Conservation (phyloP, 2,797 vertebrate species). For the Triplophysa bombifrons region DNA sequence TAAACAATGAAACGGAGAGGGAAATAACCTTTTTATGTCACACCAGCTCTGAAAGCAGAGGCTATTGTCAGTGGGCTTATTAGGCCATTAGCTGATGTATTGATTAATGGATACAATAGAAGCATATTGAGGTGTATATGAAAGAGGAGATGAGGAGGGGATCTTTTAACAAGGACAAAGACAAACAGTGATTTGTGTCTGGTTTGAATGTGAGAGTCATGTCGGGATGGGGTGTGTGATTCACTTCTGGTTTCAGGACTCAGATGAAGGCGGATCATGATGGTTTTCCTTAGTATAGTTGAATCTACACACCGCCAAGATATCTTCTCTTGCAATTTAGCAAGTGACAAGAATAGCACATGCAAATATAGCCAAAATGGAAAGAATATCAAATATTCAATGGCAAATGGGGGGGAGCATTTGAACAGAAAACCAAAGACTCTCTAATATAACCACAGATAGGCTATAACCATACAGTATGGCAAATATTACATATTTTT, state of each 20-base stretch:
- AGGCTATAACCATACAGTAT: too few species aligned
- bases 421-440: background rate
- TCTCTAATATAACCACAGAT: too few species aligned
- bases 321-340: conserved; percentile 8
- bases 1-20: conserved; percentile 21
- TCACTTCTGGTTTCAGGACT: background rate
- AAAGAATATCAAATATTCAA: background rate
- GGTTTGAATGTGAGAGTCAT: conserved; percentile 12
- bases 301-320: background rate
- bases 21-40: conserved; percentile 21
- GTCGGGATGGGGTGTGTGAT: background rate
- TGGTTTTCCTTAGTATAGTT: background rate
- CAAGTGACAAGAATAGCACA: background rate
- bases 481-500: too few species aligned
- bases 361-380: too few species aligned
- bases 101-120: conserved; percentile 28
- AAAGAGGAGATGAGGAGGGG: background rate
- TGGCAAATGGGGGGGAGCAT: background rate
- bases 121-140: background rate
- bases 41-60: conserved; percentile 42
- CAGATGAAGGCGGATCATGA: background rate
- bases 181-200: conserved; percentile 25
- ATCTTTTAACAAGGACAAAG: background rate
- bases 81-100: conserved; percentile 20
- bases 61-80: conserved; percentile 37